Evolutionary conservation across 2,113 vertebrate species (phyloP).

Genomic region (Gymnarchus niloticus): DNA sequence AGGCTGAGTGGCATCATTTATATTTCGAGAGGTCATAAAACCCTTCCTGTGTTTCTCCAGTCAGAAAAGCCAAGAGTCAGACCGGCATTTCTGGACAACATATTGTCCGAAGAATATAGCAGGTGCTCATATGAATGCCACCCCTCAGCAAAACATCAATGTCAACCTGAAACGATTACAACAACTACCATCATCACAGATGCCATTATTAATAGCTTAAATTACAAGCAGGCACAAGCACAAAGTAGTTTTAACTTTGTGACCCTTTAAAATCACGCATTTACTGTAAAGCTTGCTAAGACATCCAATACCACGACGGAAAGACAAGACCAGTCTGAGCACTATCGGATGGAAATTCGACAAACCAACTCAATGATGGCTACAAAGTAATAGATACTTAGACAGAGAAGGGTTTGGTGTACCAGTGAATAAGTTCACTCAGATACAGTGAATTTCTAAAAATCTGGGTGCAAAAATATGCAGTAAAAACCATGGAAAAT

Average conservation of each 20-base stretch:
- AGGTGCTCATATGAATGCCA: neutral
- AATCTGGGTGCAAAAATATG: neutral
- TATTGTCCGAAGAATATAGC: neutral
- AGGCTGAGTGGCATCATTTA: neutral
- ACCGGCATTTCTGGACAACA: neutral
- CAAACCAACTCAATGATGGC: neutral
- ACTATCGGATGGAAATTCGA: no score
- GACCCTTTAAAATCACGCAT: neutral
- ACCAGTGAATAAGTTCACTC: neutral
- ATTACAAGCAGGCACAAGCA: neutral
- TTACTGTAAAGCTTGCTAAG: neutral
- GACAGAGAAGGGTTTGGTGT: neutral
- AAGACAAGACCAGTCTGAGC: neutral
- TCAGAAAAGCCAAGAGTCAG: neutral
- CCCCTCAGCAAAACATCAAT: neutral
- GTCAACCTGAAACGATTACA: neutral
- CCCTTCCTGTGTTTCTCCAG: neutral
- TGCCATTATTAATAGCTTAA: neutral
- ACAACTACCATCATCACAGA: neutral
- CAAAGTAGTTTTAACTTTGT: neutral
- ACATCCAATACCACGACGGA: neutral
- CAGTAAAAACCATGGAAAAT: neutral
- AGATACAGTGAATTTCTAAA: neutral
- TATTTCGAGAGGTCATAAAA: neutral
- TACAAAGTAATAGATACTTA: neutral